A percentile compares a stretch with the other conserved stretches of the same genome.
Conservation (phyloP, 2,113 vertebrate genomes). For the Oryzias melastigma region DNA sequence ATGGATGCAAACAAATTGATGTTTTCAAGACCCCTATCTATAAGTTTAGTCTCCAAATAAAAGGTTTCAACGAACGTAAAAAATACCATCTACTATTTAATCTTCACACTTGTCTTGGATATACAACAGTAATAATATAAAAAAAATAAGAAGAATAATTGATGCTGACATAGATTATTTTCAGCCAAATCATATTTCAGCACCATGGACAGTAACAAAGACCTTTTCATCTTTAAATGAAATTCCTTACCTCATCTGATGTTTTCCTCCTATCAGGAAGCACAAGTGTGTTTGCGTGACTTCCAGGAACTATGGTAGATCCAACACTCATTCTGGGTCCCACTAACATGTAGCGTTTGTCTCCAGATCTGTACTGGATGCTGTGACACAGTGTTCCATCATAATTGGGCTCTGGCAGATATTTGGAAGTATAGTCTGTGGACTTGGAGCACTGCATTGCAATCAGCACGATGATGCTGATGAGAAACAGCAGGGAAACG, state of each 20-base stretch:
- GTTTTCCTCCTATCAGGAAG: conserved; percentile 56
- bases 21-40: no score
- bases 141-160: no score
- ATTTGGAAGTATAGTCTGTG: conserved; percentile 52
- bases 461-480: conserved; percentile 59
- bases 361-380: conserved; percentile 70
- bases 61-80: no score
- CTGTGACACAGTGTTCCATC: conserved; percentile 70
- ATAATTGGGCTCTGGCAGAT: conserved; percentile 61
- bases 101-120: no score
- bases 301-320: conserved; percentile 68
- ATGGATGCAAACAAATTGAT: no score
- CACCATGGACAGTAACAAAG: conserved; percentile 52
- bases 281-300: conserved; percentile 65
- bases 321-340: conserved; percentile 73
- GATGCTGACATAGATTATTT: no score
- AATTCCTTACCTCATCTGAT: conserved; percentile 46
- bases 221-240: neutral
- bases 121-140: no score
- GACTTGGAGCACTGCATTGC: conserved; percentile 64
- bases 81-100: no score
- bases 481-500: conserved; percentile 62
- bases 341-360: conserved; percentile 73
- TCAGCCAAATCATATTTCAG: neutral
- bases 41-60: no score